phyloP scores from a whole-genome alignment of 2,113 vertebrate species.

The Aegypius monachus region DNA sequence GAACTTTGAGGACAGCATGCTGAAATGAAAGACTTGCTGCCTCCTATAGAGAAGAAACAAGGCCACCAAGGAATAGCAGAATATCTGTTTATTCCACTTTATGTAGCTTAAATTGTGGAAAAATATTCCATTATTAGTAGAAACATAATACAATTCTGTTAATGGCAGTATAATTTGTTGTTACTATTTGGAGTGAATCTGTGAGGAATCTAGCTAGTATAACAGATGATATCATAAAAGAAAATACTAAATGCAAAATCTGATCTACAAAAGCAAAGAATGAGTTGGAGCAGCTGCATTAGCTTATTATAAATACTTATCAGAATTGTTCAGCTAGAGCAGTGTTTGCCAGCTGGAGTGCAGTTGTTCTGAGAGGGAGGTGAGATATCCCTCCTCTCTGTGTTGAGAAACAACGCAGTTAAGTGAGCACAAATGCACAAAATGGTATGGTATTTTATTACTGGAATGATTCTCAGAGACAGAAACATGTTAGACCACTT shows the following conservation, averaged over 20 bases:
- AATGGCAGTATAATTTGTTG: conserved; percentile 6
- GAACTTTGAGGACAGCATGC: conserved; percentile 33
- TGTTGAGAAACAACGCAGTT: not conserved
- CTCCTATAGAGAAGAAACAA: not conserved
- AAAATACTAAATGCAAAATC: conserved; percentile 36
- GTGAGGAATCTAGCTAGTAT: not conserved
- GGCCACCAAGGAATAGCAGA: not conserved
- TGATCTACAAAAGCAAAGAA: not conserved
- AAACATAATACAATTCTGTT: not conserved
- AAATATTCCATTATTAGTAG: conserved; percentile 8
- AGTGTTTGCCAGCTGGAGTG: conserved; percentile 15
- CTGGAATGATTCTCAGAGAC: not conserved
- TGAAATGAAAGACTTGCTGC: conserved; percentile 23
- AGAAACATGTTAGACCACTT: not conserved
- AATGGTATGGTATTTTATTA: not conserved
- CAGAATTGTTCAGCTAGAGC: not conserved
- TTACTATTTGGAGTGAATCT: not conserved
- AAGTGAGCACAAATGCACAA: not conserved
- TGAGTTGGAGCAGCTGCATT: conserved; percentile 15
- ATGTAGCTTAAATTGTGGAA: not conserved
- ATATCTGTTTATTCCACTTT: not conserved
- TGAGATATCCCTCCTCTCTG: not conserved
- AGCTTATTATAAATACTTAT: conserved; percentile 1
- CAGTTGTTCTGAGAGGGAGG: not conserved
- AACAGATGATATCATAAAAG: not conserved